Conservation (phyloP, 1,140 invertebrate genomes). For the Diorhabda elongata region DNA sequence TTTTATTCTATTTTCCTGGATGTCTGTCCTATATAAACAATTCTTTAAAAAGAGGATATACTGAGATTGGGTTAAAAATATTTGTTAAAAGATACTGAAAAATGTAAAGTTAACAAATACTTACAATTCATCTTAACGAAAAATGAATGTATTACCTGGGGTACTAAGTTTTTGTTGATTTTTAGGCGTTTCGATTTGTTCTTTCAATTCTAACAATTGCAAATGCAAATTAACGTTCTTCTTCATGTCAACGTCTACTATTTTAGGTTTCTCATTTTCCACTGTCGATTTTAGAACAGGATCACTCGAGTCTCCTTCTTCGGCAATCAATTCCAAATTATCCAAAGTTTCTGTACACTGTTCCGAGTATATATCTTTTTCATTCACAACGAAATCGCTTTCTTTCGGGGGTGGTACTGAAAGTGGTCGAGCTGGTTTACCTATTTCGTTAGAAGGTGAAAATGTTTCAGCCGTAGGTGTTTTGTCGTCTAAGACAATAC, state of each 20-base stretch:
- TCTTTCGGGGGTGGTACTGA: slow-evolving; percentile 37
- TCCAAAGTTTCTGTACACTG: slow-evolving; percentile 43
- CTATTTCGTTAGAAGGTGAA: slow-evolving; percentile 34
- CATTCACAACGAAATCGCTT: slow-evolving; percentile 40
- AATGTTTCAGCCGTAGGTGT: slow-evolving; percentile 45
- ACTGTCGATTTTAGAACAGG: background rate
- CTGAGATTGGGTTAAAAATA: too few relatives aligned
- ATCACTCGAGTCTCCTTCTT: slow-evolving; percentile 30
- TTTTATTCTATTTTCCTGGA: too few relatives aligned
- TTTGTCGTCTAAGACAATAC: slow-evolving; percentile 47
- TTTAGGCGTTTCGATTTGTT: slow-evolving; percentile 36
- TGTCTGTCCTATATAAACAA: too few relatives aligned
- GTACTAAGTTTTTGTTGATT: slow-evolving; percentile 42
- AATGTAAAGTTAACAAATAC: too few relatives aligned
- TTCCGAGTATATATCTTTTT: slow-evolving; percentile 43
- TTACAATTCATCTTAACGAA: too few relatives aligned
- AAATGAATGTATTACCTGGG: slow-evolving; percentile 30
- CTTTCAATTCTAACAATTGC: slow-evolving; percentile 40
- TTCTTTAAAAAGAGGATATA: too few relatives aligned
- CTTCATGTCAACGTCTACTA: slow-evolving; percentile 5
- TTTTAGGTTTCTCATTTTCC: background rate
- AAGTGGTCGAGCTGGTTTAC: slow-evolving; percentile 27
- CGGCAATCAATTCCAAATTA: slow-evolving; percentile 37
- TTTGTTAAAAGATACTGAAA: too few relatives aligned
- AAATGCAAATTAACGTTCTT: slow-evolving; percentile 37